phyloP scores from a whole-genome alignment of 2,797 vertebrate genomes.

The Masticophis lateralis region DNA sequence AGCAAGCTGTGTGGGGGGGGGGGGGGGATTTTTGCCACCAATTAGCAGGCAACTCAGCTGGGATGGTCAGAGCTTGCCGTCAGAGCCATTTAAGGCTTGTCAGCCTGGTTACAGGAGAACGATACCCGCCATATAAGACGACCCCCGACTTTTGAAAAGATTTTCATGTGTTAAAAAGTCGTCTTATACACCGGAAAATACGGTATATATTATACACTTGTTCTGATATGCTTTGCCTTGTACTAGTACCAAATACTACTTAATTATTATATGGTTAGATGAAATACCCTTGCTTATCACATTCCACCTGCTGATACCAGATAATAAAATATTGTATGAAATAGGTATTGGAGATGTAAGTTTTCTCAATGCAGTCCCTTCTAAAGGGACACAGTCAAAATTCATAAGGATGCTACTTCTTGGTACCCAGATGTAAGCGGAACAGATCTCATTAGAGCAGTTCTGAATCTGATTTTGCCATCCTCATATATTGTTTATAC shows the following conservation, averaged over 20 bases:
- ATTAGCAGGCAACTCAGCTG: too few relatives aligned
- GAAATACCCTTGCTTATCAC: background rate
- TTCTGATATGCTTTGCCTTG: background rate
- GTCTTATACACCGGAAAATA: too few relatives aligned
- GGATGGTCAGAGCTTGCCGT: too few relatives aligned
- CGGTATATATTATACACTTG: background rate
- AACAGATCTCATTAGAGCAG: background rate
- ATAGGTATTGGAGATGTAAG: background rate
- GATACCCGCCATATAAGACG: too few relatives aligned
- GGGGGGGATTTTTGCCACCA: too few relatives aligned
- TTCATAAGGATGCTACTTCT: background rate
- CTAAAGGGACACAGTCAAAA: background rate
- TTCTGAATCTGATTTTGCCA: background rate
- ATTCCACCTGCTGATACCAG: background rate
- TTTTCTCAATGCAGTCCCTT: background rate
- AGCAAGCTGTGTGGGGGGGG: too few relatives aligned
- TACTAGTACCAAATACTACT: background rate
- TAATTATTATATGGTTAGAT: conserved; percentile 1
- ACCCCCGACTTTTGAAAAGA: too few relatives aligned
- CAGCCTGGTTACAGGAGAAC: too few relatives aligned
- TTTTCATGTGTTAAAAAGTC: too few relatives aligned
- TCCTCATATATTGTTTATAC: background rate
- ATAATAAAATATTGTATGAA: background rate
- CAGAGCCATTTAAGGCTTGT: too few relatives aligned
- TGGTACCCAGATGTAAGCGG: background rate